A percentile compares a stretch with the other conserved stretches of the same genome.
Evolutionary conservation across 53 echinoderm and acorn worm genomes (phyloP).

Genomic region (Zoroaster sp.): DNA sequence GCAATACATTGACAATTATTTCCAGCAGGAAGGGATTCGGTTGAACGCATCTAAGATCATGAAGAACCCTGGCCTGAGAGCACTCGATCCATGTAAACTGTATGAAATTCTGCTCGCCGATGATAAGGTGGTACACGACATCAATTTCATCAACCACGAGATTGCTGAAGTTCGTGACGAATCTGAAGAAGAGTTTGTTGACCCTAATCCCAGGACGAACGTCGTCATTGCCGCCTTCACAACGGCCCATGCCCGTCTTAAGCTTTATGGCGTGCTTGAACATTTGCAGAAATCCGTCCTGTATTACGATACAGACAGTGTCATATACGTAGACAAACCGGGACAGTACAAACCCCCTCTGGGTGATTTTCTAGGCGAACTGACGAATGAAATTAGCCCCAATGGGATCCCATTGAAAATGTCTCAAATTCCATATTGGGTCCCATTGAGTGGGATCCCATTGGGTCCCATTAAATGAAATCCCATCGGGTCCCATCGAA

Average conservation of each 20-base stretch:
- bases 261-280: constrained; percentile 33
- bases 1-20: constrained; percentile 38
- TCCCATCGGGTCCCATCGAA: no score
- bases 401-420: no score
- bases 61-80: constrained; percentile 68
- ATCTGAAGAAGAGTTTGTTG: constrained; percentile 16
- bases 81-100: constrained; percentile 19
- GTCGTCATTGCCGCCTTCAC: constrained; percentile 35
- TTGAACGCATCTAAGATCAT: constrained; percentile 55
- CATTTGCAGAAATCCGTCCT: constrained; percentile 16
- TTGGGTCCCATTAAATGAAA: no score
- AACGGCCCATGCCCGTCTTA: constrained; percentile 16
- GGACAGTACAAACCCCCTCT: constrained; percentile 47
- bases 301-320: constrained; percentile 65
- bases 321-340: constrained; percentile 50
- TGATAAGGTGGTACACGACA: constrained; percentile 11
- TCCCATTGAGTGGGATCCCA: no score
- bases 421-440: no score
- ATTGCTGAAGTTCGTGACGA: constrained; percentile 32
- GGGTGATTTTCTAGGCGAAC: constrained; percentile 61
- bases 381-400: constrained; percentile 66
- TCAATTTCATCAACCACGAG: constrained; percentile 47
- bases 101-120: constrained; percentile 15
- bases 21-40: constrained; percentile 48
- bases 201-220: constrained; percentile 28